Percentiles rank a stretch among this genome's conserved stretches.
Evolutionary conservation across 1,140 invertebrate species (phyloP).

Genomic region (Drosophila lacteicornis): DNA sequence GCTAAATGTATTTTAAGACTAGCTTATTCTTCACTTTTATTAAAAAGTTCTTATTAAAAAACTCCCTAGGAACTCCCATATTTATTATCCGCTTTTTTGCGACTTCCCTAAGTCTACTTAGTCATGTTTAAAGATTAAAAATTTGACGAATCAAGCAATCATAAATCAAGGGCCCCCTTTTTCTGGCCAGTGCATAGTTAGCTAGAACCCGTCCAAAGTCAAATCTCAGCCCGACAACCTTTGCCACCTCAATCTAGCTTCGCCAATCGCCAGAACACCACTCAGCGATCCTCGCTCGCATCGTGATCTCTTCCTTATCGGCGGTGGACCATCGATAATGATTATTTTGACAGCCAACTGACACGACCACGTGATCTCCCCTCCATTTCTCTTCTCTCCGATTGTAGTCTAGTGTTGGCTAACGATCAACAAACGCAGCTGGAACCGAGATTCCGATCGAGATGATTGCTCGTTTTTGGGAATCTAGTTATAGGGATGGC

Average conservation of each 20-base stretch:
- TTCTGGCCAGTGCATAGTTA: not conserved
- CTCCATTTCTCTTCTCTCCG: not conserved
- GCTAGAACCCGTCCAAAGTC: constrained; percentile 23
- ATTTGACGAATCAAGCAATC: not conserved
- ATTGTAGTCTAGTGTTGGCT: constrained; percentile 55
- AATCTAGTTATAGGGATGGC: constrained; percentile 53
- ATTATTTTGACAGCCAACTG: constrained; percentile 69
- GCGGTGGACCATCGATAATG: constrained; percentile 45
- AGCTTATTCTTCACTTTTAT: no score
- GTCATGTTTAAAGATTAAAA: not conserved
- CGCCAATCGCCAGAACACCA: constrained; percentile 11
- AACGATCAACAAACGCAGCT: constrained; percentile 53
- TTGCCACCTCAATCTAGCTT: constrained; percentile 24
- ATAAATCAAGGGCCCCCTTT: not conserved
- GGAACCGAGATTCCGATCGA: constrained; percentile 29
- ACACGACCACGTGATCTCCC: constrained; percentile 43
- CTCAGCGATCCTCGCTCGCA: constrained; percentile 30
- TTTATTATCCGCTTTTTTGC: no score
- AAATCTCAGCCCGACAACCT: constrained; percentile 29
- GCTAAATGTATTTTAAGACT: no score
- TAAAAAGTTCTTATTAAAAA: no score
- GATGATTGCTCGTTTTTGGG: constrained; percentile 49
- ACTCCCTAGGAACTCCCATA: no score
- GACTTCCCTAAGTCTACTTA: not conserved
- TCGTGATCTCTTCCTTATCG: constrained; percentile 36